Evolutionary conservation across 2,113 vertebrate species (phyloP).

Genomic region (Lagopus muta): DNA sequence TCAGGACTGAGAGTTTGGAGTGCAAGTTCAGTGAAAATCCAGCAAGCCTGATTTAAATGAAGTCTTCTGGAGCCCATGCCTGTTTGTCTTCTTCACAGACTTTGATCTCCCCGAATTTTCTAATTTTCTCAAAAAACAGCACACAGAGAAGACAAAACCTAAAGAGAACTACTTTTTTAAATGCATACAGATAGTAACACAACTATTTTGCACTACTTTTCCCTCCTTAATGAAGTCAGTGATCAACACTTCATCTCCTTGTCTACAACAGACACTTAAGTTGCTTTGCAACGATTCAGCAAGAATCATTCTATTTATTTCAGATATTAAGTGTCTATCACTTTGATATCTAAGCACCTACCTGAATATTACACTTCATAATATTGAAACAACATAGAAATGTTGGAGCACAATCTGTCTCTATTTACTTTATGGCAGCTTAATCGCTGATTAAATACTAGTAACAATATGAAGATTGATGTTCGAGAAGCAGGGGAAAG

Average conservation of each 20-base stretch:
- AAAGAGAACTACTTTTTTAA: not conserved
- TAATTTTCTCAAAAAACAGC: not conserved
- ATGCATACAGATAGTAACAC: not conserved
- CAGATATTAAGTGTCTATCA: conserved; percentile 68
- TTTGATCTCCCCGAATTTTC: not conserved
- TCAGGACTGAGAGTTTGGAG: not conserved
- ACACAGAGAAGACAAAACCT: not conserved
- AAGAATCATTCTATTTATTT: conserved; percentile 56
- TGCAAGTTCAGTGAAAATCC: not conserved
- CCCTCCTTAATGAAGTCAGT: not conserved
- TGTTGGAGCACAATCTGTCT: conserved; percentile 39
- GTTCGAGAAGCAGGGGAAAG: not conserved
- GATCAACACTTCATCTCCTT: not conserved
- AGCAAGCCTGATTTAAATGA: not conserved
- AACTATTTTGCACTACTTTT: not conserved
- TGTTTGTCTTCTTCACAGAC: not conserved
- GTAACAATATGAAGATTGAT: conserved; percentile 40
- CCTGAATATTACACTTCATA: conserved; percentile 51
- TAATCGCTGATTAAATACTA: conserved; percentile 46
- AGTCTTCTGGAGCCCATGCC: not conserved
- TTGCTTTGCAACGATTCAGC: not conserved
- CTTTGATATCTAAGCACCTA: conserved; percentile 62
- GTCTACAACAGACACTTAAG: not conserved
- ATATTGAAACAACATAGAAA: conserved; percentile 51
- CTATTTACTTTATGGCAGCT: conserved; percentile 52